These are phyloP conservation scores for Botia kubotai DNA, from an alignment of 2,797 vertebrate species.

Conservation along the genomic window DNA sequence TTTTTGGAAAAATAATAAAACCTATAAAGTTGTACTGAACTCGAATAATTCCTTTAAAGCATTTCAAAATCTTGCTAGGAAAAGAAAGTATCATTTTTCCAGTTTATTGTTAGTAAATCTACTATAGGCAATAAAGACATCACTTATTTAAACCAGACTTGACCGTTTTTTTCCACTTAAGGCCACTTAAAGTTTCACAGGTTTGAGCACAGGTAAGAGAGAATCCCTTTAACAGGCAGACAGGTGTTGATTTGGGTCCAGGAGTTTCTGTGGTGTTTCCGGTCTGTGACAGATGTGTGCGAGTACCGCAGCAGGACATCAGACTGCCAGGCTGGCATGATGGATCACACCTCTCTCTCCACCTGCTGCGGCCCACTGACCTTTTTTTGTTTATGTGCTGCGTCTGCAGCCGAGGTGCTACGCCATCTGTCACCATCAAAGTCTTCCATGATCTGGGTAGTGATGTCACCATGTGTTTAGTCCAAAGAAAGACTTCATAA, in stretches of 20 bases:
- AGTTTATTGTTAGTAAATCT: background rate
- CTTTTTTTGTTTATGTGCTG: constrained; percentile 45
- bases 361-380: constrained; percentile 28
- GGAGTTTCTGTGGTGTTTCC: background rate
- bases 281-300: constrained; percentile 43
- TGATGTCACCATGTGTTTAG: background rate
- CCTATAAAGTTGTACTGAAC: no score
- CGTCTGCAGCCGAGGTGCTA: constrained; percentile 27
- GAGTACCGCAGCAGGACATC: constrained; percentile 8
- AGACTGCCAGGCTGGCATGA: constrained; percentile 34
- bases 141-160: background rate
- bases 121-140: background rate
- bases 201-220: constrained; percentile 15
- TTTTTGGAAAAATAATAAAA: no score
- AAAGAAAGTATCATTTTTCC: background rate
- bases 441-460: constrained; percentile 16
- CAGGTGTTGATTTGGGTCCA: background rate
- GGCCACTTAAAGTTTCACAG: constrained; percentile 5
- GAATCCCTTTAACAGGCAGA: constrained; percentile 7
- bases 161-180: background rate
- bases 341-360: constrained; percentile 42
- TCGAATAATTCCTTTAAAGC: background rate
- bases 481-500: background rate
- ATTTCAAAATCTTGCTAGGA: background rate
- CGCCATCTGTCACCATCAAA: constrained; percentile 45